phyloP scores from a whole-genome alignment of 2,797 vertebrate genomes.

The Coranthus polyacanthus region DNA sequence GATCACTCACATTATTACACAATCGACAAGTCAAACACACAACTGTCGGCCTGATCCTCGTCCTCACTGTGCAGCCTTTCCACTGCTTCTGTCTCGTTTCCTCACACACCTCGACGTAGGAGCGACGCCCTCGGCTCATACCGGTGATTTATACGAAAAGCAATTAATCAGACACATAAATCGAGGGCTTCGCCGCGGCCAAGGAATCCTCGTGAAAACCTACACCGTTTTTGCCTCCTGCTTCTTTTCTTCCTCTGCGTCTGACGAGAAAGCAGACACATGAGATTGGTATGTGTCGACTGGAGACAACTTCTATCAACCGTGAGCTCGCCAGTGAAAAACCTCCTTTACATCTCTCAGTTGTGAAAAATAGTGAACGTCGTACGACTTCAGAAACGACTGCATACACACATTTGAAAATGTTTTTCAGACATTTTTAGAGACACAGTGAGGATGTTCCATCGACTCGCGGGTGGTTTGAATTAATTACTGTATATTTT shows the following conservation, averaged over 20 bases:
- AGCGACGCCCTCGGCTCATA: constrained; percentile 43
- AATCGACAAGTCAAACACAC: constrained; percentile 26
- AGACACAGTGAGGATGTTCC: too few relatives aligned
- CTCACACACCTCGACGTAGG: constrained; percentile 39
- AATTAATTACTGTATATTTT: too few relatives aligned
- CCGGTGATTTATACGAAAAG: constrained; percentile 79
- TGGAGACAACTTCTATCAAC: constrained; percentile 26
- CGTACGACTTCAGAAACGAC: too few relatives aligned
- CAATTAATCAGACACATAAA: constrained; percentile 83
- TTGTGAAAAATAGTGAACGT: too few relatives aligned
- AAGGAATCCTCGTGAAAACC: constrained; percentile 82
- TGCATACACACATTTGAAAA: too few relatives aligned
- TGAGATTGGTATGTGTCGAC: constrained; percentile 27
- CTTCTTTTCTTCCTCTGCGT: constrained; percentile 33
- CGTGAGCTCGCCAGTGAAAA: constrained; percentile 6
- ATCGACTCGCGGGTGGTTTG: too few relatives aligned
- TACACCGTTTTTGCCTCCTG: constrained; percentile 61
- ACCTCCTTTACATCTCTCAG: too few relatives aligned
- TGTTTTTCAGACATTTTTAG: too few relatives aligned
- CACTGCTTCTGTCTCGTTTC: constrained; percentile 34
- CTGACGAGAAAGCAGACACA: constrained; percentile 41
- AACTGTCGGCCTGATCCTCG: constrained; percentile 56
- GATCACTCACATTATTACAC: constrained; percentile 54
- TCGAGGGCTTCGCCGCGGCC: constrained; percentile 55
- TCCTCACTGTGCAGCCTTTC: constrained; percentile 23